These are phyloP conservation scores for Genyomyrus donnyi DNA, from an alignment of 2,113 vertebrate species.

Conservation along the genomic window DNA sequence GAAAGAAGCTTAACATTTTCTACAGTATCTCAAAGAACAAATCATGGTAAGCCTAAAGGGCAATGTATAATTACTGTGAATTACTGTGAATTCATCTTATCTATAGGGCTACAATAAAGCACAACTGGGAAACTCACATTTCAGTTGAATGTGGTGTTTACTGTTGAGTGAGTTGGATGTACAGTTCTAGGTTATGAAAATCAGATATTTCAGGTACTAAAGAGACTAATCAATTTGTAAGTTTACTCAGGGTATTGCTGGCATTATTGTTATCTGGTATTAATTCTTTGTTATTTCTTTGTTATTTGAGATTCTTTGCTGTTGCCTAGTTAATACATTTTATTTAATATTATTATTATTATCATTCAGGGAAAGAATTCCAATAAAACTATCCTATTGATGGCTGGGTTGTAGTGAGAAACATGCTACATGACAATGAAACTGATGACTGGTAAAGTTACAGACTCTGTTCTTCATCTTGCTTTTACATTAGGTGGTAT, in stretches of 20 bases:
- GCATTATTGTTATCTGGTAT: not conserved
- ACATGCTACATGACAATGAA: not conserved
- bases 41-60: not conserved
- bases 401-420: not conserved
- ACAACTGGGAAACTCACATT: not conserved
- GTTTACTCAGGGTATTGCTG: constrained; percentile 4
- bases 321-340: not conserved
- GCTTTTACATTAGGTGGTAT: not conserved
- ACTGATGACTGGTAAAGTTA: not conserved
- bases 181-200: not conserved
- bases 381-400: not conserved
- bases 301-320: not conserved
- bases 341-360: not conserved
- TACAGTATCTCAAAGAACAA: not conserved
- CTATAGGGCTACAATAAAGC: not conserved
- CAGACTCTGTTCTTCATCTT: not conserved
- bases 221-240: not conserved
- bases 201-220: not conserved
- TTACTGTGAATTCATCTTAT: not conserved
- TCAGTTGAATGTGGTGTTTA: not conserved
- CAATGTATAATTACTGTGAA: not conserved
- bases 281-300: not conserved
- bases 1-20: not conserved
- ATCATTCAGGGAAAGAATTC: not conserved
- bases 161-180: not conserved